A percentile compares a stretch with the other conserved stretches of the same genome.
phyloP scores from a whole-genome alignment of 2,888 invertebrate species.

The Hermodice carunculata region DNA sequence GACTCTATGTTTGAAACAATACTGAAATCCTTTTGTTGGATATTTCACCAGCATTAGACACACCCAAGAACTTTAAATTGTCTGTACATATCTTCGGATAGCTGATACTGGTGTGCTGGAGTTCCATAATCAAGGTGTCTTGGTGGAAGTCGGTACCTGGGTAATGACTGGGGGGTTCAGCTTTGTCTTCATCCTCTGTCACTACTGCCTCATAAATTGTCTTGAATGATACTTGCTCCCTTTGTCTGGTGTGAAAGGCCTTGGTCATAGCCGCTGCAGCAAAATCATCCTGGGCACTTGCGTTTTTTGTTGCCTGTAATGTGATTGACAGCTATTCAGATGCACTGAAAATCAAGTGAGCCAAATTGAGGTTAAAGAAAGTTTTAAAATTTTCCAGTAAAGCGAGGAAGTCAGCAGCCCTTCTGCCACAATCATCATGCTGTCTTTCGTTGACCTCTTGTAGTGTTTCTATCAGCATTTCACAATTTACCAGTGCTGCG shows the following conservation, averaged over 20 bases:
- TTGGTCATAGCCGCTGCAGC: not conserved
- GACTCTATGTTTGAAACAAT: too few relatives aligned
- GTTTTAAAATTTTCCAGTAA: not conserved
- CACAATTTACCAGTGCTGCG: not conserved
- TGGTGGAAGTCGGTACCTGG: not conserved
- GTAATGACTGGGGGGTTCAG: not conserved
- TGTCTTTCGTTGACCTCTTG: not conserved
- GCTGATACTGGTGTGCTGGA: not conserved
- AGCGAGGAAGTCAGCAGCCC: not conserved
- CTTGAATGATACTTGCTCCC: not conserved
- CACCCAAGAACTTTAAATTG: not conserved
- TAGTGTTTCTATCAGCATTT: not conserved
- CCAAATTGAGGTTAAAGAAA: not conserved
- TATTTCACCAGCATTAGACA: not conserved
- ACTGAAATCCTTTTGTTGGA: not conserved
- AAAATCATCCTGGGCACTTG: not conserved
- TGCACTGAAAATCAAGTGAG: not conserved
- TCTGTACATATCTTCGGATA: not conserved
- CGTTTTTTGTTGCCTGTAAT: conserved; percentile 11
- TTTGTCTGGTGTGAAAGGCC: not conserved
- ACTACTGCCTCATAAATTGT: not conserved
- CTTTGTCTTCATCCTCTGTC: not conserved
- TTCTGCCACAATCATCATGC: conserved; percentile 5
- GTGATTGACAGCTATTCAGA: not conserved
- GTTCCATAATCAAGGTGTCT: not conserved